Evolutionary conservation across 2,888 invertebrate genomes (phyloP).

Genomic region (Leucophenga montana): DNA sequence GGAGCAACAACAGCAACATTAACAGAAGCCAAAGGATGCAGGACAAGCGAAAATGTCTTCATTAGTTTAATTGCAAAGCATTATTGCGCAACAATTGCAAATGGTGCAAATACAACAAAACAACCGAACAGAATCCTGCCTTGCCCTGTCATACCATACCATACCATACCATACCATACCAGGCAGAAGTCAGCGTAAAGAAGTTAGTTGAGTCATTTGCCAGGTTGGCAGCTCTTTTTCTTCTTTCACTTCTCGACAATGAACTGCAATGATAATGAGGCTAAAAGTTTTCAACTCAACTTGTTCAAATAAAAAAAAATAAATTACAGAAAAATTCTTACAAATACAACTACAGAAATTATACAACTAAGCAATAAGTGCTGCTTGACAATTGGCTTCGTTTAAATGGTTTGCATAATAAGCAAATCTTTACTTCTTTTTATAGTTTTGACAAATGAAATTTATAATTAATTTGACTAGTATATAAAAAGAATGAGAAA

Average conservation of each 20-base stretch:
- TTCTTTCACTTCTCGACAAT: conserved; percentile 33
- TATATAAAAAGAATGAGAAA: not conserved
- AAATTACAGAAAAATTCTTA: not conserved
- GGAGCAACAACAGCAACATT: not conserved
- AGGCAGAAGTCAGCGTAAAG: conserved; percentile 16
- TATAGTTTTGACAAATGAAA: not conserved
- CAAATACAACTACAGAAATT: not conserved
- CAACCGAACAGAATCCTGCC: not conserved
- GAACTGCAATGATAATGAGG: conserved; percentile 32
- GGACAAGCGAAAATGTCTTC: conserved; percentile 54
- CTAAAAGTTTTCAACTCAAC: conserved; percentile 21
- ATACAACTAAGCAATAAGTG: not conserved
- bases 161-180: no score
- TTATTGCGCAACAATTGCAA: conserved; percentile 48
- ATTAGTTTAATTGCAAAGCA: conserved; percentile 64
- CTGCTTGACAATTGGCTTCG: not conserved
- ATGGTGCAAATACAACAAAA: conserved; percentile 14
- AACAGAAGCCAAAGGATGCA: not conserved
- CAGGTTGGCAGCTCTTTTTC: conserved; percentile 25
- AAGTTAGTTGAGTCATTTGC: conserved; percentile 49
- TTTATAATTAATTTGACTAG: not conserved
- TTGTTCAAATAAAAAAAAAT: not conserved
- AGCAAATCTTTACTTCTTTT: not conserved
- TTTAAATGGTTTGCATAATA: conserved; percentile 12
- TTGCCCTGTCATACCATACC: not conserved